A percentile compares a stretch with the other conserved stretches of the same genome.
These are phyloP conservation scores for Catocala sponsa DNA, from an alignment of 2,888 invertebrate species.

Conservation along the genomic window DNA sequence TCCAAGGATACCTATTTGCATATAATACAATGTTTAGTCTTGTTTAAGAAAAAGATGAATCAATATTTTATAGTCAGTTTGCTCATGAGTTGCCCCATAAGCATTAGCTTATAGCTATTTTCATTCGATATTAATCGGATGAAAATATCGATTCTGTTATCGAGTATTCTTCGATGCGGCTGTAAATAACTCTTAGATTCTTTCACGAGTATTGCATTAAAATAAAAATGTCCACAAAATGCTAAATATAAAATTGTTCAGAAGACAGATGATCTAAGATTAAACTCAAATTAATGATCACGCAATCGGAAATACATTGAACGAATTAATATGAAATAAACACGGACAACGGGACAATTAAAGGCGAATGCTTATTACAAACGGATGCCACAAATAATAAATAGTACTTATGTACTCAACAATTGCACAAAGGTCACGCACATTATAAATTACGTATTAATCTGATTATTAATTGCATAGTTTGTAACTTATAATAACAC, in stretches of 20 bases:
- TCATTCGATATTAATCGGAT: too few relatives aligned
- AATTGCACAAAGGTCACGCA: constrained; percentile 59
- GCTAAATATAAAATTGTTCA: not conserved
- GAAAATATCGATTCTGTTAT: too few relatives aligned
- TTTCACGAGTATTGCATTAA: not conserved
- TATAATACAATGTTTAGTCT: too few relatives aligned
- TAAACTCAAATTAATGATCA: constrained; percentile 47
- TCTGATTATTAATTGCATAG: constrained; percentile 36
- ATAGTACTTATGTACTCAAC: constrained; percentile 48
- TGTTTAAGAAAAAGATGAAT: too few relatives aligned
- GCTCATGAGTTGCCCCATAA: too few relatives aligned
- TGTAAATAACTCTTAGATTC: not conserved
- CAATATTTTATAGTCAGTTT: too few relatives aligned
- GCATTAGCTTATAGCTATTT: too few relatives aligned
- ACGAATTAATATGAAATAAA: constrained; percentile 51
- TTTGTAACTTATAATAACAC: constrained; percentile 24
- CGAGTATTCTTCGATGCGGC: not conserved
- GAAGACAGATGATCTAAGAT: constrained; percentile 18
- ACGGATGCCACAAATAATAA: constrained; percentile 27
- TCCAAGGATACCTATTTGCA: too few relatives aligned
- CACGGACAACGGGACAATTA: constrained; percentile 58
- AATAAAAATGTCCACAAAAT: too few relatives aligned
- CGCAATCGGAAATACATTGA: constrained; percentile 47
- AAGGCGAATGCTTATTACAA: constrained; percentile 50
- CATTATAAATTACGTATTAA: constrained; percentile 52